Evolutionary conservation across 2,888 invertebrate species (phyloP).

Genomic region (Oligia fasciuncula): DNA sequence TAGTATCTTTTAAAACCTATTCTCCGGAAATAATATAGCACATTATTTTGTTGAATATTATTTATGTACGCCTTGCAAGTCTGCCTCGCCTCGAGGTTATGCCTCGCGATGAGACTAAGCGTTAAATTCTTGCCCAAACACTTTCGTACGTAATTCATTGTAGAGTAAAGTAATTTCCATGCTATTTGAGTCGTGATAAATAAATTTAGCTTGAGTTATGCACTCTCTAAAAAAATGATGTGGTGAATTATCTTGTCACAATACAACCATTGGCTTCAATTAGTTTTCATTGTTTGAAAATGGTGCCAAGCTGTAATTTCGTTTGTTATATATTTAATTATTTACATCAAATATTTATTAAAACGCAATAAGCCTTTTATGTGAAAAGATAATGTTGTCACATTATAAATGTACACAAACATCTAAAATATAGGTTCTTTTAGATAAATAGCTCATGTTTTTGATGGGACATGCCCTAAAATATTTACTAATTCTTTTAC

Average conservation of each 20-base stretch:
- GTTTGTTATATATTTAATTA: slow-evolving; percentile 56
- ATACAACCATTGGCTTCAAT: slow-evolving; percentile 59
- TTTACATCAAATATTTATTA: slow-evolving; percentile 57
- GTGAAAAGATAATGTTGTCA: slow-evolving; percentile 68
- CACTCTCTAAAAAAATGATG: slow-evolving; percentile 70
- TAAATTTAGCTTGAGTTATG: slow-evolving; percentile 72
- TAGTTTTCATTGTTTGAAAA: slow-evolving; percentile 58
- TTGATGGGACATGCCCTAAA: slow-evolving; percentile 1
- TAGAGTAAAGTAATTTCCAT: slow-evolving; percentile 45
- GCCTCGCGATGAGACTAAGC: slow-evolving; percentile 27
- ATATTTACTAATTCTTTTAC: slow-evolving; percentile 22
- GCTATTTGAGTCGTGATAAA: slow-evolving; percentile 59
- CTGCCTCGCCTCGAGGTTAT: slow-evolving; percentile 27
- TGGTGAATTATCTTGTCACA: slow-evolving; percentile 67
- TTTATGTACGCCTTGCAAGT: not conserved
- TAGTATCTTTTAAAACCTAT: not conserved
- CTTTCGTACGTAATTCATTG: slow-evolving; percentile 49
- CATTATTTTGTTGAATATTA: not conserved
- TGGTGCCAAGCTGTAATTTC: slow-evolving; percentile 68
- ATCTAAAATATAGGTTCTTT: slow-evolving; percentile 64
- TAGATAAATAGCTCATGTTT: slow-evolving; percentile 20
- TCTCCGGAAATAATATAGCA: not conserved
- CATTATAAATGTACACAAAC: slow-evolving; percentile 64
- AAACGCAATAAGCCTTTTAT: slow-evolving; percentile 55
- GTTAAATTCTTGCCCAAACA: slow-evolving; percentile 30